Conservation (phyloP, 2,888 invertebrate species). For the Tortricodes alternella region DNA sequence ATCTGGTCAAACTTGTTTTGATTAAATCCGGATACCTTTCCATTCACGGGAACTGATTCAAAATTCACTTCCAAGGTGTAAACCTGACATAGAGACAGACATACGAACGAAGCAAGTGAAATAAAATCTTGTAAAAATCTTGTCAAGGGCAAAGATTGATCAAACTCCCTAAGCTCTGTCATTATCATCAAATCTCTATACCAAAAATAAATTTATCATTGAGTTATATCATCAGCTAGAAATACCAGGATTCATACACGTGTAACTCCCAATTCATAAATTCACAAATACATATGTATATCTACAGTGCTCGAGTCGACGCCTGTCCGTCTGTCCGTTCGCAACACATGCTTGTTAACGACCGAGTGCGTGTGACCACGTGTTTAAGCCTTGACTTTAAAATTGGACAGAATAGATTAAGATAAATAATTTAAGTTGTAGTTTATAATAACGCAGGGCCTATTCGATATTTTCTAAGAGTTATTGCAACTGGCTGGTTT, state of each 20-base stretch:
- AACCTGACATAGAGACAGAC: too few species aligned
- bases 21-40: too few species aligned
- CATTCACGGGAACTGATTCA: too few species aligned
- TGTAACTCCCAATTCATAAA: slow-evolving; percentile 41
- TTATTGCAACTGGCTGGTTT: too few species aligned
- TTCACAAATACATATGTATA: slow-evolving; percentile 36
- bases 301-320: slow-evolving; percentile 25
- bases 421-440: background rate
- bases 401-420: background rate
- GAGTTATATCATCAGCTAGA: slow-evolving; percentile 18
- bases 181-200: slow-evolving; percentile 2
- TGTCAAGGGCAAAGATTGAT: too few species aligned
- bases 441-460: too few species aligned
- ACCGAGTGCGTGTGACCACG: slow-evolving; percentile 24
- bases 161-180: background rate
- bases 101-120: background rate
- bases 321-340: slow-evolving; percentile 52
- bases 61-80: too few species aligned
- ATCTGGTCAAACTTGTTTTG: too few species aligned
- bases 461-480: too few species aligned
- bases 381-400: background rate
- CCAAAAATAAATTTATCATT: slow-evolving; percentile 12
- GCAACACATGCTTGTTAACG: slow-evolving; percentile 46
- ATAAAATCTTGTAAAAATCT: background rate
- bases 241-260: slow-evolving; percentile 16